Base-by-base conservation (phyloP, 2,113 vertebrate species). In the Amblyornis subalaris region DNA sequence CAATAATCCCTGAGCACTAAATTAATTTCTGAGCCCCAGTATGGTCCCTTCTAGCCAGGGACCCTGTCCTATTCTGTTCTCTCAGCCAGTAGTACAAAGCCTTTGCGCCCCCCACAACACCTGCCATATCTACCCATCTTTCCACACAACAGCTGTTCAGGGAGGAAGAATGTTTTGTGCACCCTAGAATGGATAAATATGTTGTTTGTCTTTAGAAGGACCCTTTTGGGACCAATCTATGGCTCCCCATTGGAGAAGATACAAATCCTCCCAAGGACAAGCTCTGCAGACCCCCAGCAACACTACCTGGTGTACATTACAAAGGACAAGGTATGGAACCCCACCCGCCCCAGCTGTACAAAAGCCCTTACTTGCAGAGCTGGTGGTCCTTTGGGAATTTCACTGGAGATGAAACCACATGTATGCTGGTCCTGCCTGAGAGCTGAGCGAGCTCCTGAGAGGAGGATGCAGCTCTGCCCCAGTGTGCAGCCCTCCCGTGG, bases 241-340 rank as follows among this genome's bases (percentile, higher is more conserved):
- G 99, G 98, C 50, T 99, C 98, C 20, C 98, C 99, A 0, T 51
- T 99, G 28, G 96, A 98, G 95, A 98, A 98, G 95, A 97, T 99
- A 3, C 88, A 95, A 38, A 86, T 99, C 48, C 97, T 99, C 20
- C 98, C 99, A 0, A 72, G 51, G 20, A 89, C 66, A 38, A 95
- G 86, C 29, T 50, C 91, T 21, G 14, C 28, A 0, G 97, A 98
- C 8, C 81, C 94, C 3, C 96, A 95, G 89, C 98, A 97, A 10
- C 74, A 85, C 82, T 98, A 98, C 85, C 71, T 99, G 97, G 98
- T 96, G 2, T 99, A 98, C 93, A 97, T 99, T 44, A 99, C 98
- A 87, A 97, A 97, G 62, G 98, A 99, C 96, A 99, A 98, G 99
- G 99, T 99, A 95, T 1, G 42, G 66, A 21, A 40, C 22, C n/a